Conservation (phyloP, 53 echinoderm and acorn worm genomes). For the Apostichopus leukothele region DNA sequence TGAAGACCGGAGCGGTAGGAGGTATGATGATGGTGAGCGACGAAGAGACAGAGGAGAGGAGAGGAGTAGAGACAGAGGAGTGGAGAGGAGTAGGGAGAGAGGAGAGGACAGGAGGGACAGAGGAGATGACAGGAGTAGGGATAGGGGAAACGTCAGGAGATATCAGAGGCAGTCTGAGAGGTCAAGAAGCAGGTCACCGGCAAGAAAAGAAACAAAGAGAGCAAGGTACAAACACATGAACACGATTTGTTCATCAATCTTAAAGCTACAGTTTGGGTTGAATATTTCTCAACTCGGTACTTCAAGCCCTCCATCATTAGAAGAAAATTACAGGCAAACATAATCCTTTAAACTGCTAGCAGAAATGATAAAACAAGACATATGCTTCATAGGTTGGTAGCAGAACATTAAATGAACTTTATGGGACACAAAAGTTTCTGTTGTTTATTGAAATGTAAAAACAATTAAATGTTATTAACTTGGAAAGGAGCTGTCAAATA, state of each 20-base stretch:
- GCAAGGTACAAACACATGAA: background rate
- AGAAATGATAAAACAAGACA: too few species aligned
- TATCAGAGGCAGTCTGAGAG: background rate
- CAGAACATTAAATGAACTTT: too few species aligned
- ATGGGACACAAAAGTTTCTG: too few species aligned
- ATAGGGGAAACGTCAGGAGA: background rate
- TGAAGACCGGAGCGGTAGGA: background rate
- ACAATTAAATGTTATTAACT: too few species aligned
- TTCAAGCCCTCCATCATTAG: too few species aligned
- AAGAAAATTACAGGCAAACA: too few species aligned
- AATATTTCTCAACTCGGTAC: too few species aligned
- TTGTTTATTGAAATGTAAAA: too few species aligned
- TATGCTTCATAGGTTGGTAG: too few species aligned
- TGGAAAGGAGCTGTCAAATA: too few species aligned
- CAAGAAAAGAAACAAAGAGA: background rate
- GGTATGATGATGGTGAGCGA: conserved; percentile 16
- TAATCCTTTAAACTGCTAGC: too few species aligned
- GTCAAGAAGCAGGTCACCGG: conserved; percentile 27
- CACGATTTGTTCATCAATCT: background rate
- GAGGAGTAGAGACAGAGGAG: conserved; percentile 5
- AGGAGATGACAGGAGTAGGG: conserved; percentile 4
- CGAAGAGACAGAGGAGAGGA: conserved; percentile 4
- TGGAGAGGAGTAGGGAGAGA: background rate
- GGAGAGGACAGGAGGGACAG: background rate
- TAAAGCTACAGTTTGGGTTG: too few species aligned